Evolutionary conservation across 2,797 vertebrate genomes (phyloP), one percentile per base, ranked within the genome.

Genomic region (Pangasius djambal): DNA sequence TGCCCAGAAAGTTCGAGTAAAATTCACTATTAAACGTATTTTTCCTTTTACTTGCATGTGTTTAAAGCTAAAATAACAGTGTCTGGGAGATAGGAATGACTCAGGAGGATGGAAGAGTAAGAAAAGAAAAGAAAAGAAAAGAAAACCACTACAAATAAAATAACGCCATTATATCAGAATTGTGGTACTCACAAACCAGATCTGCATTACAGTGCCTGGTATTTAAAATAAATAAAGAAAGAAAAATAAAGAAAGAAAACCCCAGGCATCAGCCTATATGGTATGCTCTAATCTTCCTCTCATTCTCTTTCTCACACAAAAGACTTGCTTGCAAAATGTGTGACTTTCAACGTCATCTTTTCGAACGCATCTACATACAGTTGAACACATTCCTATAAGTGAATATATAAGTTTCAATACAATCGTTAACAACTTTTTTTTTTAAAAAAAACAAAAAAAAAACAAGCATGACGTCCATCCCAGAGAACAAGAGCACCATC

Each of bases 1-100:
- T 91, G 89, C 79, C 20, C 89, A 94, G 93, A 94, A 93, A 92
- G 91, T 93, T 92, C 92, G 89, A 92, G 92, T 90, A 93, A 92
- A 91, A 92, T 94, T 94, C 91, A 93, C 94, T 92, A 94, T 93
- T 93, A 93, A 90, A 88, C 92, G 87, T 89, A 90, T 74, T 31
- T 84, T 75, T 48, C 57, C 15, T 70, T 77, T 44, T 37, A 37
- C 28, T 44, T 86, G 22, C 1, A 28, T 31, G 34, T 25, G 20
- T 16, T 94, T 70, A 93, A 85, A 75, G 52, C 88, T 89, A 86
- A 92, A 91, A 91, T 48, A 50, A 31, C 16, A 85, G 88, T 87
- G 57, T 91, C 50, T 92, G 93, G 94, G 94, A 95, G 88, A 89
- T 87, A 37, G 86, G 72, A 87, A 78, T 93, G 83, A 94, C 50